Conservation (phyloP, 2,888 invertebrate genomes). For the Yponomeuta evonymella region DNA sequence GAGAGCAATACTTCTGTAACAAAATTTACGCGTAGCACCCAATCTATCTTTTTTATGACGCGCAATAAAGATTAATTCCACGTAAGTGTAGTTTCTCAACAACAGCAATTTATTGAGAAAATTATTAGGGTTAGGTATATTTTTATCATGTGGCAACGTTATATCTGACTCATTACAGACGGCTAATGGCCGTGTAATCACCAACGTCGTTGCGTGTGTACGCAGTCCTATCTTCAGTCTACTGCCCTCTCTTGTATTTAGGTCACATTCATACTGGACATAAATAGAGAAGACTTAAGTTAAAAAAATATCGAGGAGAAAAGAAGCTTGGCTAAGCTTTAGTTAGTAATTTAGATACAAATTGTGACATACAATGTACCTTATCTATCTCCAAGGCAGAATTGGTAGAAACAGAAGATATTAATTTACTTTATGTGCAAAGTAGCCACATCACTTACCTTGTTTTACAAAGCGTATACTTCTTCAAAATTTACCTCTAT, state of each 20-base stretch:
- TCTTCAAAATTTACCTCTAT: too few species aligned
- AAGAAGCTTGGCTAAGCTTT: background rate
- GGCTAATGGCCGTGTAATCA: background rate
- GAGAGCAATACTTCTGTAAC: too few species aligned
- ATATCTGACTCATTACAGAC: background rate
- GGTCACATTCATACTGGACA: background rate
- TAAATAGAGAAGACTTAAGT: background rate
- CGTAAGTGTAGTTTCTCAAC: background rate
- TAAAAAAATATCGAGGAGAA: background rate
- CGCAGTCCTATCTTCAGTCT: background rate
- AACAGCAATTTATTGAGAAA: constrained; percentile 2
- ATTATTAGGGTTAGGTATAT: background rate
- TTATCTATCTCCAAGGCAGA: background rate
- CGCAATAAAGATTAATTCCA: constrained; percentile 2
- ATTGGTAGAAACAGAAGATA: background rate
- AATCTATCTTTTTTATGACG: background rate
- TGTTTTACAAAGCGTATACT: too few species aligned
- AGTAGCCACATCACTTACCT: too few species aligned
- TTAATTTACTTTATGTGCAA: background rate
- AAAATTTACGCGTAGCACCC: background rate
- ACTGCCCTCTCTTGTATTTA: background rate
- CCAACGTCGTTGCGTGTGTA: background rate
- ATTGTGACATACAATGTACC: background rate
- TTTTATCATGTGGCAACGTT: background rate
- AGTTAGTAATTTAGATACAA: background rate